Evolutionary conservation across 2,888 invertebrate genomes (phyloP), one percentile per base, ranked within the genome.

Genomic region (Drosophila mimica): DNA sequence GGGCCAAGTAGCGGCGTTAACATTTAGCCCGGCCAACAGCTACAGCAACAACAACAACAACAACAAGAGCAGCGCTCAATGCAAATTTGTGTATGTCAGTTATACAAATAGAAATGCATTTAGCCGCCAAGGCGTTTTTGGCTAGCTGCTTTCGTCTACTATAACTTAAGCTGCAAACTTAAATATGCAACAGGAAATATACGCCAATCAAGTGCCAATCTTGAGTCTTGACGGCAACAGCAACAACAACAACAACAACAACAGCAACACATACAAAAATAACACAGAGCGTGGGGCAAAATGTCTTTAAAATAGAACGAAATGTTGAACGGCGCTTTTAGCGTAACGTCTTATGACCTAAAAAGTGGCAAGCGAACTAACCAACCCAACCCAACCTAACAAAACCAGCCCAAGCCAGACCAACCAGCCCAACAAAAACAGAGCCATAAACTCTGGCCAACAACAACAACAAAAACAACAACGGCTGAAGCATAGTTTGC

Each of bases 151-250:
- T n/a, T 52, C 13, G 53, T 31, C 57, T 69, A 36, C 69, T 56
- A 66, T 81, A 88, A 68, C 77, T 74, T 57, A 67, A 78, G 78
- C 84, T 72, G 69, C 31, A 20, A 84, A 88, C 83, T 91, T 91
- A 92, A 92, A 90, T 92, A 92, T 91, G 83, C 91, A 92, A 89
- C 91, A 90, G 92, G 91, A 91, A 92, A 90, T 91, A 85, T 89
- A 89, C 88, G 92, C 91, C 91, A 91, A 92, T 91, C 91, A 91
- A 91, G 83, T 90, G 91, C 91, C 91, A 92, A 92, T 92, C 91
- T 90, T 67, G 74, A 78, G 74, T 69, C 83, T 86, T 86, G 91
- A 89, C 91, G 82, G 82, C 83, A 75, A 52, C 79, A 79, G 65
- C 62, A 74, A 49, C 64, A 66, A 20, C 53, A 68, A 49, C 70